Evolutionary conservation across 2,113 vertebrate genomes (phyloP), one percentile per base, ranked within the genome.

Genomic region (Dromaius novaehollandiae): DNA sequence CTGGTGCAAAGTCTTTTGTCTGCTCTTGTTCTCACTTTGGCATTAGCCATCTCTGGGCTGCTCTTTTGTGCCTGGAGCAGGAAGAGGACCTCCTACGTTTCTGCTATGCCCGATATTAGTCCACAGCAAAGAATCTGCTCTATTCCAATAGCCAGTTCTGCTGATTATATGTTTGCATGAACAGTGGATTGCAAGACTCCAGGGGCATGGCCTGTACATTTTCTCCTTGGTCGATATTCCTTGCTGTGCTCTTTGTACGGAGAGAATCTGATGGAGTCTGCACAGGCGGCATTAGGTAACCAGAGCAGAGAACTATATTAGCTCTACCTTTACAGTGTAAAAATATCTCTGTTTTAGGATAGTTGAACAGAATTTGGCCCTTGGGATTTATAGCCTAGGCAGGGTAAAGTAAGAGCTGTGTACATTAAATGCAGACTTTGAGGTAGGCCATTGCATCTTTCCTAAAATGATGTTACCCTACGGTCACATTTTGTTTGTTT

Each of bases 391-490:
- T 30, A 87, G 65, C 80, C 73, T 65, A 50, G 46, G 76, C 55
- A 93, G 88, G 90, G 94, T 94, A 95, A 60, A 94, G 83, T 92
- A 83, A 92, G 61, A 89, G 61, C 69, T 60, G 81, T 75, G 83
- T 65, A 82, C 73, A 65, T 92, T 89, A 93, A 95, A 95, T 84
- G 74, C 32, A 89, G 83, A 69, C 69, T 95, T 96, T 90, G 82
- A 95, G 96, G 88, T 84, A 93, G 96, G 69, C 86, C 82, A 65
- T 79, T 1, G 0, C 64, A 86, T 94, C 78, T 94, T 88, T 94
- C 89, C 89, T 78, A 88, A 95, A 97, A 81, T 81, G 91, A 94
- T 93, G 89, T 91, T 96, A 96, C 94, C 96, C 94, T 89, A 91
- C 6, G 21, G 97, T 95, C 84, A 95, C 75, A 93, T 92, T 88